Evolutionary conservation across 2,113 vertebrate species (phyloP).

Genomic region (Halcyon malimbica): DNA sequence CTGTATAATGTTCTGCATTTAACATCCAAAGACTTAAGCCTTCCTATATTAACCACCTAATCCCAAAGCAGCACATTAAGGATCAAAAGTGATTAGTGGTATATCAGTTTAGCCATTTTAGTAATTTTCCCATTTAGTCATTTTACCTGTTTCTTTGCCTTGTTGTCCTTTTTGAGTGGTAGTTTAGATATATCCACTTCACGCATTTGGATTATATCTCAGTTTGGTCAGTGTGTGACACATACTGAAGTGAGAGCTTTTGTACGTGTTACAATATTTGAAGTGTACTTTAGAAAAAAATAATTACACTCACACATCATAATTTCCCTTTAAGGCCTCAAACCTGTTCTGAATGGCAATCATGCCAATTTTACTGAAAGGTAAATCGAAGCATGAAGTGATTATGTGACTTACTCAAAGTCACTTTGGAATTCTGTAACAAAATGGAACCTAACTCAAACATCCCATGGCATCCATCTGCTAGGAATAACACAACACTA

Average conservation of each 20-base stretch:
- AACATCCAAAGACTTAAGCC: background rate
- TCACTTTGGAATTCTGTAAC: background rate
- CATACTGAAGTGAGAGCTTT: background rate
- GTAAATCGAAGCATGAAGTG: background rate
- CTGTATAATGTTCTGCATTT: background rate
- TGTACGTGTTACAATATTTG: background rate
- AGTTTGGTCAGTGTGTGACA: background rate
- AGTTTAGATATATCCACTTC: background rate
- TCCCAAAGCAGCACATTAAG: background rate
- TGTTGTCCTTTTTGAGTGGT: background rate
- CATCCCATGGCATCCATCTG: background rate
- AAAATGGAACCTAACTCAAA: background rate
- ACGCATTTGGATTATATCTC: background rate
- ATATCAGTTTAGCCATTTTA: background rate
- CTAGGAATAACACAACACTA: background rate
- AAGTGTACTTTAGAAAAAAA: background rate
- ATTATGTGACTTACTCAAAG: background rate
- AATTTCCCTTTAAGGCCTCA: background rate
- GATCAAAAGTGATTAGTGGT: background rate
- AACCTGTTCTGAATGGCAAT: background rate
- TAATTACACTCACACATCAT: background rate
- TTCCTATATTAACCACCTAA: background rate
- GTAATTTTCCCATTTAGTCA: background rate
- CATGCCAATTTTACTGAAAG: background rate
- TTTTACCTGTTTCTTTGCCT: background rate